Evolutionary conservation across 1,140 invertebrate genomes (phyloP).

Genomic region (Maniola jurtina): DNA sequence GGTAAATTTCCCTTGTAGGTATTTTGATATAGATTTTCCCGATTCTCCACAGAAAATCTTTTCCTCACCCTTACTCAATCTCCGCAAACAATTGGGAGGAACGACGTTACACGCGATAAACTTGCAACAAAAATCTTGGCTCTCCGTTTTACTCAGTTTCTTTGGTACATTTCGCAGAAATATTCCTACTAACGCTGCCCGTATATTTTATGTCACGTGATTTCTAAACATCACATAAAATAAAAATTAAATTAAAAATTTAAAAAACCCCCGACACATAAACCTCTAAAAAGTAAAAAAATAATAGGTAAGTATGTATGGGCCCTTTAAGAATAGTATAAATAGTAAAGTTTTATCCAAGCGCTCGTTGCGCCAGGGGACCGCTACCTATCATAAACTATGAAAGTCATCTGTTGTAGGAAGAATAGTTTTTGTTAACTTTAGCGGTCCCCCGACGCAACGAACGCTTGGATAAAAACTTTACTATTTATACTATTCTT

Average conservation of each 20-base stretch:
- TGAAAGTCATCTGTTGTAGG: no score
- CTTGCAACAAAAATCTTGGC: conserved; percentile 24
- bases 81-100: conserved; percentile 26
- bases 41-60: conserved; percentile 23
- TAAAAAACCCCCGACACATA: no score
- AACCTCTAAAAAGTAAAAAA: not conserved
- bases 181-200: not conserved
- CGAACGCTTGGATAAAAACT: no score
- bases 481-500: no score
- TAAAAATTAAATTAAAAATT: no score
- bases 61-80: conserved; percentile 22
- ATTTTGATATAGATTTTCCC: conserved; percentile 14
- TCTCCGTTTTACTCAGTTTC: conserved; percentile 8
- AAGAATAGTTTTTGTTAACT: no score
- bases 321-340: no score
- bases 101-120: conserved; percentile 26
- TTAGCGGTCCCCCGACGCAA: no score
- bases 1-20: conserved; percentile 14
- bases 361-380: no score
- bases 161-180: conserved; percentile 4
- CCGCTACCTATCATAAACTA: no score
- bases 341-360: no score
- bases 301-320: no score
- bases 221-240: not conserved
- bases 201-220: not conserved